Evolutionary conservation across 2,888 invertebrate genomes (phyloP).

Genomic region (Acrobasis suavella): DNA sequence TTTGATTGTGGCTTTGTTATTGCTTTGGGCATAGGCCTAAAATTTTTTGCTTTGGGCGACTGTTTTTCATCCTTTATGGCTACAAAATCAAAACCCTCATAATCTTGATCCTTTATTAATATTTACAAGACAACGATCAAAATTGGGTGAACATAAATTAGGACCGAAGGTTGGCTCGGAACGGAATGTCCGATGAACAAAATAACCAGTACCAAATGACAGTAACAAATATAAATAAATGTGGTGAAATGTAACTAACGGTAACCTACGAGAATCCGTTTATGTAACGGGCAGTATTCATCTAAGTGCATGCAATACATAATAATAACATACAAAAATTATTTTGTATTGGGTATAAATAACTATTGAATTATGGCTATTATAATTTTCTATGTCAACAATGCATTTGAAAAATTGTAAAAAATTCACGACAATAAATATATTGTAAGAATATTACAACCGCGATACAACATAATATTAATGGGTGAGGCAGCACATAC

Average conservation of each 20-base stretch:
- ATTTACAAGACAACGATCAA: slow-evolving; percentile 23
- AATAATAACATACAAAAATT: background rate
- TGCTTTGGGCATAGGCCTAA: too few relatives aligned
- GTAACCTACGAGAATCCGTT: slow-evolving; percentile 8
- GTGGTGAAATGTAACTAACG: slow-evolving; percentile 1
- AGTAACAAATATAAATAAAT: background rate
- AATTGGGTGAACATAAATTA: slow-evolving; percentile 19
- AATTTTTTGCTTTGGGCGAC: too few relatives aligned
- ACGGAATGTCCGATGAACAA: background rate
- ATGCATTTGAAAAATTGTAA: background rate
- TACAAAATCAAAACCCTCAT: background rate
- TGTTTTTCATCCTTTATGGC: too few relatives aligned
- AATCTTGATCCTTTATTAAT: slow-evolving; percentile 23
- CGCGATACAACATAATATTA: background rate
- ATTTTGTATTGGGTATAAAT: background rate
- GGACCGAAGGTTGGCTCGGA: background rate
- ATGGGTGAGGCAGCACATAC: slow-evolving; percentile 4
- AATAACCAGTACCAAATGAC: background rate
- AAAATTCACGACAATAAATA: background rate
- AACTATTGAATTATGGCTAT: slow-evolving; percentile 4
- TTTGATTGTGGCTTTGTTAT: too few relatives aligned
- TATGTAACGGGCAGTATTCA: background rate
- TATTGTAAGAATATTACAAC: background rate
- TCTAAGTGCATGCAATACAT: background rate
- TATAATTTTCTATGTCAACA: background rate